These are phyloP conservation scores for Chelonus formosanus DNA, from an alignment of 2,888 invertebrate species.

Conservation along the genomic window DNA sequence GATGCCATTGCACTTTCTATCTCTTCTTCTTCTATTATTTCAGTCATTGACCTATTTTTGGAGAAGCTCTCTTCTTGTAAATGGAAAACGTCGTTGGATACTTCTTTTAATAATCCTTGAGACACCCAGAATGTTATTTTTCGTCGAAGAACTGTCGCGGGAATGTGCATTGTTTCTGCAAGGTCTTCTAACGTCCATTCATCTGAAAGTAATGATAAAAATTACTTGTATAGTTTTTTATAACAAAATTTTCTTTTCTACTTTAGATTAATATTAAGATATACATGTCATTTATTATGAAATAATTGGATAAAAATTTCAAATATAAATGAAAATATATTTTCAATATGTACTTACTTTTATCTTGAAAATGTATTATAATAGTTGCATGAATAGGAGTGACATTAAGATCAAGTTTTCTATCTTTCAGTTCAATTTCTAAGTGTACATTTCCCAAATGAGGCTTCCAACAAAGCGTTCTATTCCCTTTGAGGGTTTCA, in stretches of 20 bases:
- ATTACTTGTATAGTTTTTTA: too few species aligned
- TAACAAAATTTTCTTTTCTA: too few species aligned
- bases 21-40: constrained; percentile 87
- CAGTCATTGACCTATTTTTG: constrained; percentile 70
- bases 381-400: constrained; percentile 94
- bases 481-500: constrained; percentile 89
- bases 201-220: constrained; percentile 61
- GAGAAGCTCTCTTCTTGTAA: constrained; percentile 74
- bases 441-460: constrained; percentile 91
- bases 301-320: background rate
- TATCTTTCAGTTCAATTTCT: constrained; percentile 86
- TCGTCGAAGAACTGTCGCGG: constrained; percentile 82
- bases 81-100: constrained; percentile 76
- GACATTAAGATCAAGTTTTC: constrained; percentile 82
- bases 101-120: constrained; percentile 86
- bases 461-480: constrained; percentile 93
- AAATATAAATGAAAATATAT: constrained; percentile 8
- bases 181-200: constrained; percentile 90
- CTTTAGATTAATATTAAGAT: too few species aligned
- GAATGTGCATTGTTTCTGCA: constrained; percentile 86
- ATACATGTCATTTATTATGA: too few species aligned
- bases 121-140: constrained; percentile 95
- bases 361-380: constrained; percentile 90
- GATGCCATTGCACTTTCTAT: constrained; percentile 94
- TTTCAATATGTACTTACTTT: constrained; percentile 67